phyloP scores from a whole-genome alignment of 1,140 invertebrate species.

The Monochamus saltuarius region DNA sequence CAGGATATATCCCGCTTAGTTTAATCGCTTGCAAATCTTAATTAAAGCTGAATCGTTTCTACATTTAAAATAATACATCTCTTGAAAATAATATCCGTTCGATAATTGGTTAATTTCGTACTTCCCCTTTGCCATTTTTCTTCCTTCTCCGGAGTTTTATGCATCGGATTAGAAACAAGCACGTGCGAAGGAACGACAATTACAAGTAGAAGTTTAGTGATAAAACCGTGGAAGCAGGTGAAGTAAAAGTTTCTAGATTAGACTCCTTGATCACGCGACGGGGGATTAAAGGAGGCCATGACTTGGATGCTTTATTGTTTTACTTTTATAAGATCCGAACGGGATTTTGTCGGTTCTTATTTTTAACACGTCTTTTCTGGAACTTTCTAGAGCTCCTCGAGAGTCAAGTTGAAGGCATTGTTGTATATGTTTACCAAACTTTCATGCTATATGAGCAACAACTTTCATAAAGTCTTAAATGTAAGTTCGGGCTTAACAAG shows the following conservation, averaged over 20 bases:
- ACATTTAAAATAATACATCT: too few relatives aligned
- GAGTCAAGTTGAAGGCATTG: too few relatives aligned
- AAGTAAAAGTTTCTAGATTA: constrained; percentile 16
- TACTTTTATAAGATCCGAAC: constrained; percentile 12
- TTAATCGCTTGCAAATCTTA: too few relatives aligned
- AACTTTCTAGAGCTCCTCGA: too few relatives aligned
- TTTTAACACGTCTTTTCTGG: constrained; percentile 4
- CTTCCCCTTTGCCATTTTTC: background rate
- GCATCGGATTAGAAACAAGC: background rate
- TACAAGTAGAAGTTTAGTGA: constrained; percentile 10
- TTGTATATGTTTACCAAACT: too few relatives aligned
- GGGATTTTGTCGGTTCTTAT: background rate
- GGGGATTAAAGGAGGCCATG: background rate
- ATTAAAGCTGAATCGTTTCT: too few relatives aligned
- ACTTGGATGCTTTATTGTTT: constrained; percentile 8
- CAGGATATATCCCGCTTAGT: too few relatives aligned
- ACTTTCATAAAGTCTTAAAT: too few relatives aligned
- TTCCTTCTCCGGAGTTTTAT: background rate
- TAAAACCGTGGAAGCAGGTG: constrained; percentile 9
- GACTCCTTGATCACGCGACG: constrained; percentile 11
- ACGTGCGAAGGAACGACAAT: constrained; percentile 4
- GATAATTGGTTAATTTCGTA: too few relatives aligned
- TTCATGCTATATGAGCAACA: too few relatives aligned
- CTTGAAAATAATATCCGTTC: too few relatives aligned
- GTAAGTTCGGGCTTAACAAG: too few relatives aligned